These are phyloP conservation scores for Melitaea athalia DNA, from an alignment of 2,888 invertebrate genomes.

Conservation along the genomic window DNA sequence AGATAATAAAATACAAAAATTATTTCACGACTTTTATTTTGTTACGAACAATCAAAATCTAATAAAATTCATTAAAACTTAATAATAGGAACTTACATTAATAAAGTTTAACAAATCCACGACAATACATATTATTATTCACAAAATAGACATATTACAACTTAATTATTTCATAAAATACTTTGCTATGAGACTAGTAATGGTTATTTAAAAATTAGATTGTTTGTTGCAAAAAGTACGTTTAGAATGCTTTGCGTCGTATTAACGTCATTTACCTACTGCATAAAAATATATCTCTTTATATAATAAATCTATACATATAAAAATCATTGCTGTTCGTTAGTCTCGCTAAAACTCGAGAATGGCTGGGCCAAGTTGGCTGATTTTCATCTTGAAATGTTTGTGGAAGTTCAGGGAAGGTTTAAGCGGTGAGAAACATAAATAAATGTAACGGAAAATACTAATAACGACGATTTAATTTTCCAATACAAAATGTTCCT, in stretches of 20 bases:
- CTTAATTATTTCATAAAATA: conserved; percentile 12
- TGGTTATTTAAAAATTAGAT: conserved; percentile 16
- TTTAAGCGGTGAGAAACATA: too few species aligned
- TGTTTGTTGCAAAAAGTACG: background rate
- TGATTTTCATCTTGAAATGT: too few species aligned
- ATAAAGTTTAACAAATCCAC: conserved; percentile 28
- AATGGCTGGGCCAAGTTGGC: too few species aligned
- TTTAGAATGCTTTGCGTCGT: background rate
- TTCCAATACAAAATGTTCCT: too few species aligned
- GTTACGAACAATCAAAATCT: conserved; percentile 18
- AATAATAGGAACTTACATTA: conserved; percentile 33
- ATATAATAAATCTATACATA: too few species aligned
- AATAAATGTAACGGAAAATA: too few species aligned
- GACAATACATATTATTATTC: too few species aligned
- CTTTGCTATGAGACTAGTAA: conserved; percentile 22
- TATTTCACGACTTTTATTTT: conserved; percentile 38
- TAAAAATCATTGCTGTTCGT: too few species aligned
- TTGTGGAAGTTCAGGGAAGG: too few species aligned
- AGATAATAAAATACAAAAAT: conserved; percentile 25
- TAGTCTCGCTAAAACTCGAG: too few species aligned
- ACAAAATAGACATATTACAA: conserved; percentile 5
- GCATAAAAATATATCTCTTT: too few species aligned
- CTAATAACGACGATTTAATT: too few species aligned
- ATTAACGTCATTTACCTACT: background rate
- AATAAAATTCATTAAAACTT: conserved; percentile 36